A percentile compares a stretch with the other conserved stretches of the same genome.
Evolutionary conservation across 1,140 invertebrate genomes (phyloP).

Genomic region (Sesamia nonagrioides): DNA sequence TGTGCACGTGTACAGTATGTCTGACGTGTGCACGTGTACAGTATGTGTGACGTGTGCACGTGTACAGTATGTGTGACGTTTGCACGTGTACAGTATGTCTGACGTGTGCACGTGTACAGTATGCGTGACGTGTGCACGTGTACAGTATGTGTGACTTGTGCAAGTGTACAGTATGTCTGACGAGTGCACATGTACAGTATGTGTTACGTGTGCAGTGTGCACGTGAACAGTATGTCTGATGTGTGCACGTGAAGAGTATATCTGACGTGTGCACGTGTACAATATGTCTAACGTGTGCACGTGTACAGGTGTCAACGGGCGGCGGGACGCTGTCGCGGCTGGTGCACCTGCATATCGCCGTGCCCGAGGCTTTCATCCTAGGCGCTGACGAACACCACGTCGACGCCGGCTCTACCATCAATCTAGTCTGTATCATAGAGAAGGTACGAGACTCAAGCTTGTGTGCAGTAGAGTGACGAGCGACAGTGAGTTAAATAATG

Average conservation of each 20-base stretch:
- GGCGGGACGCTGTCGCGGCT: slow-evolving; percentile 95
- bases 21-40: background rate
- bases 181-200: too few species aligned
- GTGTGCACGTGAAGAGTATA: too few species aligned
- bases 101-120: background rate
- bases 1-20: too few species aligned
- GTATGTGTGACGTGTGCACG: slow-evolving; percentile 89
- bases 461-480: background rate
- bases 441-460: slow-evolving; percentile 89
- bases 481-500: too few species aligned
- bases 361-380: slow-evolving; percentile 95
- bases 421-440: slow-evolving; percentile 96
- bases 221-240: too few species aligned
- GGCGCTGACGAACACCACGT: slow-evolving; percentile 96
- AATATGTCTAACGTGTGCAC: slow-evolving; percentile 72
- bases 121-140: slow-evolving; percentile 89
- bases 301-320: slow-evolving; percentile 92
- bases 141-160: too few species aligned
- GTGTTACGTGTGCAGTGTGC: too few species aligned
- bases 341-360: slow-evolving; percentile 95
- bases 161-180: too few species aligned
- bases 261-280: too few species aligned
- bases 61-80: too few species aligned
- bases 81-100: too few species aligned
- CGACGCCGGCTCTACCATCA: slow-evolving; percentile 95